Conservation (phyloP, 1,140 invertebrate genomes). For the Triops longicaudatus region DNA sequence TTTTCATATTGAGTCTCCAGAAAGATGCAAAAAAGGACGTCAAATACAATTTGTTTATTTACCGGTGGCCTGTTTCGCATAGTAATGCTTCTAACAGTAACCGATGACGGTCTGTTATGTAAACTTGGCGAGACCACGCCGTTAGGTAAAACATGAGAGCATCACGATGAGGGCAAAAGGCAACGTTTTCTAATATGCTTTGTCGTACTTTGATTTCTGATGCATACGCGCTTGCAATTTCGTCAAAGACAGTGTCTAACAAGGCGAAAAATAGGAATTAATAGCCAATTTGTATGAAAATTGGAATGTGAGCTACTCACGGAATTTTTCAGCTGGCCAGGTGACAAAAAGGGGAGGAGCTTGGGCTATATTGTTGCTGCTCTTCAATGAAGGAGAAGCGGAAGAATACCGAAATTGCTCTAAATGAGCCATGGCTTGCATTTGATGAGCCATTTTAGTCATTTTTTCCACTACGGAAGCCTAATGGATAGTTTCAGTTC, state of each 20-base stretch:
- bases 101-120: background rate
- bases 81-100: slow-evolving; percentile 22
- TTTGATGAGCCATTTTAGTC: background rate
- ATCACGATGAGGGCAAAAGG: slow-evolving; percentile 17
- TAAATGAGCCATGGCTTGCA: slow-evolving; percentile 6
- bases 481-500: background rate
- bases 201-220: background rate
- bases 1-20: background rate
- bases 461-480: background rate
- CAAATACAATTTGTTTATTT: background rate
- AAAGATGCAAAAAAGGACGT: background rate
- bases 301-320: background rate
- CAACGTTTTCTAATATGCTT: slow-evolving; percentile 6
- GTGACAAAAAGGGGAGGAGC: background rate
- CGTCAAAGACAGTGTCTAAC: background rate
- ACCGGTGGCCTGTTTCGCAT: slow-evolving; percentile 8
- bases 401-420: background rate
- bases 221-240: background rate
- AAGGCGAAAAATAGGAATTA: background rate
- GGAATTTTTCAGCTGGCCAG: background rate
- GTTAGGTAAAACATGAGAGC: slow-evolving; percentile 23
- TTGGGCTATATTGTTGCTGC: background rate
- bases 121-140: slow-evolving; percentile 20
- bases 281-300: background rate
- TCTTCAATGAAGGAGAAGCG: background rate